Evolutionary conservation across 2,113 vertebrate species (phyloP), one percentile per base, ranked within the genome.

Genomic region (Myiozetetes cayanensis): DNA sequence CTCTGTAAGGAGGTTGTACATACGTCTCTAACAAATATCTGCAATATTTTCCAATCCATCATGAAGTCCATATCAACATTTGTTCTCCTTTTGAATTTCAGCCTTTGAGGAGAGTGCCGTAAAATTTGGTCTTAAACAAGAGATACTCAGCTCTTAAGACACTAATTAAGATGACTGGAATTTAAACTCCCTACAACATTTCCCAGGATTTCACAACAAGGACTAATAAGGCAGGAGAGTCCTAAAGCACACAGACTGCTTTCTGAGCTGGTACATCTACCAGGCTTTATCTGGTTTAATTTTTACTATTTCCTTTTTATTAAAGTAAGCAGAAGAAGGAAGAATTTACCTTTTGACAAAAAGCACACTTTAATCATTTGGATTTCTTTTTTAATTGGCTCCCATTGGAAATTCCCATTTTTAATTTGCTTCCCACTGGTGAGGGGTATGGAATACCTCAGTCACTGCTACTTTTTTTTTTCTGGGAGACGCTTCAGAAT

Each of bases 31-130:
- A 63, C 7, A 39, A 46, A 43, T 35, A 81, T 8, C 6, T 46
- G 18, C 33, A 41, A 31, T 37, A 28, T 8, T 53, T 86, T 28
- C 23, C 46, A 35, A 53, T 59, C 35, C 14, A 46, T 1, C 4
- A 1, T n/a, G 43, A 84, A 52, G 11, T 56, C 27, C 1, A 0
- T 8, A 39, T 17, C 28, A 22, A 52, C 16, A 23, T 24, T 56
- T 59, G 39, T 37, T 56, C 77, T 8, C 58, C 21, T 67, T 84
- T 2, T 19, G 16, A 71, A 84, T 66, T 53, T 65, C 39, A 72
- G 56, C 15, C 33, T 87, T 72, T 75, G 39, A 94, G 63, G 20
- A 73, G 59, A 39, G 4, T 16, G 22, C 30, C 39, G n/a, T 37
- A 90, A 93, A 84, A 89, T 8, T 3, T 12, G 18, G 5, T 37